A percentile compares a stretch with the other conserved stretches of the same genome.
These are phyloP conservation scores for Nannoperca australis DNA, from an alignment of 2,797 vertebrate genomes.

Conservation along the genomic window DNA sequence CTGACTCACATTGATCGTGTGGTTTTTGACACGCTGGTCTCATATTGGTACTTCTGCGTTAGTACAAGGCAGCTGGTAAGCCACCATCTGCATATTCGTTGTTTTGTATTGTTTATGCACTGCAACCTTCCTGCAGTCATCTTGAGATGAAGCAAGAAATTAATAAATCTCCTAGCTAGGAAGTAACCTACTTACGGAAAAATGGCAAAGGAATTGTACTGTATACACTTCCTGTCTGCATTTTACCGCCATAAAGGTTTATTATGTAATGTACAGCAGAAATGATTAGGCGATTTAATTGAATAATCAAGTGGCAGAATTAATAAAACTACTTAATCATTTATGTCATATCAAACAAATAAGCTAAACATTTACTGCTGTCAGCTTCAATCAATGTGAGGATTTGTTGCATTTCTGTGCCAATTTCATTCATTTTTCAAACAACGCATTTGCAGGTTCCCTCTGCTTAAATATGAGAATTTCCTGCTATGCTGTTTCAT, in stretches of 20 bases:
- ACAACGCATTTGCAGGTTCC: neutral
- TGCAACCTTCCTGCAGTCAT: neutral
- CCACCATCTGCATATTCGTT: neutral
- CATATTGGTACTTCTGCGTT: neutral
- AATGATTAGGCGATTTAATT: neutral
- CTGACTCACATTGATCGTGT: constrained; percentile 31
- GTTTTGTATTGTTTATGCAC: neutral
- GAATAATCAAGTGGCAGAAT: neutral
- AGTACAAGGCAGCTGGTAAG: constrained; percentile 4
- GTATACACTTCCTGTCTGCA: neutral
- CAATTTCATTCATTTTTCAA: neutral
- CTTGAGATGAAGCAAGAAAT: neutral
- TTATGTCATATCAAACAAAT: neutral
- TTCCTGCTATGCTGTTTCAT: neutral
- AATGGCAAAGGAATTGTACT: neutral
- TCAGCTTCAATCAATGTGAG: too few relatives aligned
- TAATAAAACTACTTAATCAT: neutral
- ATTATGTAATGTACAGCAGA: neutral
- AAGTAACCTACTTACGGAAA: neutral
- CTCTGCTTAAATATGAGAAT: neutral
- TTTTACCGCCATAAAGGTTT: neutral
- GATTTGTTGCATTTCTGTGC: neutral
- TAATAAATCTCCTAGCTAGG: neutral
- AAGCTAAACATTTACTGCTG: too few relatives aligned
- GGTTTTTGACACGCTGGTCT: constrained; percentile 32